These are phyloP conservation scores for Lepidocyrtoides sp. DNA, from an alignment of 2,888 invertebrate species.

Conservation along the genomic window DNA sequence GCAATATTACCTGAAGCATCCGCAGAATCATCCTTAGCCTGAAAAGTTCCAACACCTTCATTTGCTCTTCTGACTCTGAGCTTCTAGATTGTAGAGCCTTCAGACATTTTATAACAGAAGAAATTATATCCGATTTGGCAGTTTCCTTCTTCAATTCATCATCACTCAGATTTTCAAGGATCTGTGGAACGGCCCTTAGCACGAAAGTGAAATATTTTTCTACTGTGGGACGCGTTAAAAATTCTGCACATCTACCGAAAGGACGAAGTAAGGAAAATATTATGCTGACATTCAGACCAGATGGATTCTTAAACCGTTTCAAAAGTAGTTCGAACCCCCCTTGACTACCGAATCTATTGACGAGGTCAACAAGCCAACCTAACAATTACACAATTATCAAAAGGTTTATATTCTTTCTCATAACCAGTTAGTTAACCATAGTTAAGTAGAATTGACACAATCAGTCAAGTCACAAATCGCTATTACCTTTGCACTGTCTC, in stretches of 20 bases:
- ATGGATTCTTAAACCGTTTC: constrained; percentile 93
- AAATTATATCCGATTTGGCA: constrained; percentile 98
- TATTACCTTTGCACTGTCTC: constrained; percentile 91
- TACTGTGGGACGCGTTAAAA: constrained; percentile 95
- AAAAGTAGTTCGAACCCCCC: constrained; percentile 95
- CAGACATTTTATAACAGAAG: constrained; percentile 96
- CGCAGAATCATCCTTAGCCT: constrained; percentile 97
- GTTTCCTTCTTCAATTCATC: constrained; percentile 98
- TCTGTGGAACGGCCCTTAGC: constrained; percentile 95
- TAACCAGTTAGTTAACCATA: too few species aligned
- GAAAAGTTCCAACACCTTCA: constrained; percentile 96
- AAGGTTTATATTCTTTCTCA: background rate
- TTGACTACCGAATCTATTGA: constrained; percentile 96
- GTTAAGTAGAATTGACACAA: too few species aligned
- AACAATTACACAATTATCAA: background rate
- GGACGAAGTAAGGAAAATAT: constrained; percentile 95
- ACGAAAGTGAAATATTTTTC: constrained; percentile 97
- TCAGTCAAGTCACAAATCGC: background rate
- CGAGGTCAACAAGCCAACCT: constrained; percentile 97
- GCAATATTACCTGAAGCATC: constrained; percentile 84
- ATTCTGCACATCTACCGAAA: constrained; percentile 96
- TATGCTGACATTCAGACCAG: constrained; percentile 91
- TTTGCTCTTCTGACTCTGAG: constrained; percentile 93
- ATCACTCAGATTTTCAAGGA: constrained; percentile 97
- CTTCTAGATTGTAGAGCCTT: constrained; percentile 96